A percentile compares a stretch with the other conserved stretches of the same genome.
phyloP scores from a whole-genome alignment of 1,140 invertebrate genomes.

The Dysdera silvatica region DNA sequence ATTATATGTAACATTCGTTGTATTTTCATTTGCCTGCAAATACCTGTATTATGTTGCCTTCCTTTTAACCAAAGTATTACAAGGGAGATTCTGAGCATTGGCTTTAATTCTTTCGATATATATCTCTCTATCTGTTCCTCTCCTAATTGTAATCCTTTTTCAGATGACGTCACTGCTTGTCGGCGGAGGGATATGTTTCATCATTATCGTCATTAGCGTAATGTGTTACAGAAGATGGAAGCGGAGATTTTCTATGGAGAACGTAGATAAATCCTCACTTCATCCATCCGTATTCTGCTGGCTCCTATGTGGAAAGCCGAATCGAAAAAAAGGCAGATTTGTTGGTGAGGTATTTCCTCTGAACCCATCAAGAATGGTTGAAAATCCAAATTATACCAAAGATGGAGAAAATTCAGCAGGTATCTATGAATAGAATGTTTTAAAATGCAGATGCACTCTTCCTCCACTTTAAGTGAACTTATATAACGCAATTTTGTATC shows the following conservation, averaged over 20 bases:
- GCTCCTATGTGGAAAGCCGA: neutral
- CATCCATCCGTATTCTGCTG: neutral
- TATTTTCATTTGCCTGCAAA: too few species aligned
- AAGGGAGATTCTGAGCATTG: too few species aligned
- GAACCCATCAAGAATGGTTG: constrained; percentile 37
- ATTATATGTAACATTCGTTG: too few species aligned
- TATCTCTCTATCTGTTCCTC: too few species aligned
- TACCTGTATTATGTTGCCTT: too few species aligned
- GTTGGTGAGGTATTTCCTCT: constrained; percentile 39
- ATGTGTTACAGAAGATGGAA: neutral
- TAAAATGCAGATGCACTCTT: too few species aligned
- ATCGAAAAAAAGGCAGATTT: neutral
- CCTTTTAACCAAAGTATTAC: too few species aligned
- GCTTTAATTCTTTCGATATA: too few species aligned
- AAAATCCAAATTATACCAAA: constrained; percentile 44
- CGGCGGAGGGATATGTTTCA: neutral
- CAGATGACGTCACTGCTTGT: constrained; percentile 5
- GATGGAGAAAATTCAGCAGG: constrained; percentile 3
- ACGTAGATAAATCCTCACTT: neutral
- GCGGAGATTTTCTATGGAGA: neutral
- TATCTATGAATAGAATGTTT: too few species aligned
- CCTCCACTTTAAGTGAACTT: too few species aligned
- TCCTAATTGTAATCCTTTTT: neutral
- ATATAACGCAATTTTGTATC: neutral
- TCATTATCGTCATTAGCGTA: neutral